Evolutionary conservation across 2,113 vertebrate genomes (phyloP).

Genomic region (Anthoscopus minutus): DNA sequence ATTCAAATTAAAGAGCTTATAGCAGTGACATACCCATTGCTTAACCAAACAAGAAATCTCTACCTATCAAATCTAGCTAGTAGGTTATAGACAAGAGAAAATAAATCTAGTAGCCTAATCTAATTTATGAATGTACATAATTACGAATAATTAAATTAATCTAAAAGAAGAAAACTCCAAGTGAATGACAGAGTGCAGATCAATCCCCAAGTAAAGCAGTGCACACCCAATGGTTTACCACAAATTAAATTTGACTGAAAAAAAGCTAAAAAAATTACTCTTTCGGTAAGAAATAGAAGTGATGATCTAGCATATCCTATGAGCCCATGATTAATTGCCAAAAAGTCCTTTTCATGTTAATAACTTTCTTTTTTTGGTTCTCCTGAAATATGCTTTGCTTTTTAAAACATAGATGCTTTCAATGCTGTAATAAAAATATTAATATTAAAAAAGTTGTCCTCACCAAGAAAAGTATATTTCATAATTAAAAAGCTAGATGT

Average conservation of each 20-base stretch:
- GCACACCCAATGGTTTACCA: conserved; percentile 7
- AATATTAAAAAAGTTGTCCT: not conserved
- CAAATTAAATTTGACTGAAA: conserved; percentile 41
- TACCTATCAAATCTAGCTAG: not conserved
- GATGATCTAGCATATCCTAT: conserved; percentile 25
- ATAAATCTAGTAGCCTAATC: not conserved
- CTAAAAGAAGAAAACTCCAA: conserved; percentile 5
- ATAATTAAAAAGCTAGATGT: conserved; percentile 45
- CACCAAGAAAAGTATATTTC: conserved; percentile 43
- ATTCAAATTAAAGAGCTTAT: not conserved
- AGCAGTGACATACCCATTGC: not conserved
- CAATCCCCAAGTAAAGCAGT: conserved; percentile 1
- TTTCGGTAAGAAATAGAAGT: conserved; percentile 25
- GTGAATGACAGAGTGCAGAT: not conserved
- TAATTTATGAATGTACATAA: conserved; percentile 8
- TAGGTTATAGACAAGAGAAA: not conserved
- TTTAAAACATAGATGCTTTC: not conserved
- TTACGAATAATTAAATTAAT: not conserved
- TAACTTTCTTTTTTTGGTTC: not conserved
- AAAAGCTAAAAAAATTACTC: not conserved
- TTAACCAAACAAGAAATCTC: not conserved
- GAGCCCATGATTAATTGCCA: conserved; percentile 27
- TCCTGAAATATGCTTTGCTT: conserved; percentile 9
- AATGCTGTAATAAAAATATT: not conserved
- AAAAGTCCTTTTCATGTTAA: conserved; percentile 16